Percentiles rank a stretch among this genome's conserved stretches.
These are phyloP conservation scores for Perognathus longimembris DNA, from an alignment of 2,113 vertebrate species.

Conservation along the genomic window DNA sequence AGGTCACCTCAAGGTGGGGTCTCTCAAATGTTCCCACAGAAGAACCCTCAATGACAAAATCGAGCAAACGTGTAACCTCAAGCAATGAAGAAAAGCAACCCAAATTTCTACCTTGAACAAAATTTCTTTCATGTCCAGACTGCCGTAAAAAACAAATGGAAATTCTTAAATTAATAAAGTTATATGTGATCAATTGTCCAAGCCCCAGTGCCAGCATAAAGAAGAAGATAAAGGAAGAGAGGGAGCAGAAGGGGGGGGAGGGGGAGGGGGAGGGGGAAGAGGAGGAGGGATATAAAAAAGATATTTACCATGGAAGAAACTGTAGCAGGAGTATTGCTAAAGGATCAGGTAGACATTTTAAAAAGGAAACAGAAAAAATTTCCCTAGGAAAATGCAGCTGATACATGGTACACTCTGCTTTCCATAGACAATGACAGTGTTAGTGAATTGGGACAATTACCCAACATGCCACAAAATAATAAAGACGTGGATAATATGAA, in stretches of 20 bases:
- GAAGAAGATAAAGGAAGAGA: too few relatives aligned
- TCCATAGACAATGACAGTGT: not conserved
- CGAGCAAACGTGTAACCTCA: slow-evolving; percentile 30
- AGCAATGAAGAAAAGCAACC: slow-evolving; percentile 16
- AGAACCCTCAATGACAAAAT: slow-evolving; percentile 18
- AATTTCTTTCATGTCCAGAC: slow-evolving; percentile 7
- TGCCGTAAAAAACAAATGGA: slow-evolving; percentile 16
- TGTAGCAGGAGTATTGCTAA: not conserved
- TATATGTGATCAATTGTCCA: not conserved
- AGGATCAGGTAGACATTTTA: not conserved
- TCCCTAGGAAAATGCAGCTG: not conserved
- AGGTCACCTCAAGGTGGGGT: slow-evolving; percentile 38
- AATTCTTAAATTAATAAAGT: not conserved
- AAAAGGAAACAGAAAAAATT: not conserved
- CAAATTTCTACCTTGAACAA: not conserved
- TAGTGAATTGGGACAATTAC: not conserved
- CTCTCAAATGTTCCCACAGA: slow-evolving; percentile 54
- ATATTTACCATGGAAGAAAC: not conserved
- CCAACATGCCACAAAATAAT: not conserved
- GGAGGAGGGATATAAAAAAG: not conserved
- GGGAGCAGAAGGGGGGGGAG: too few relatives aligned
- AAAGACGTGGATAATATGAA: not conserved
- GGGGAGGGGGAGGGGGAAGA: too few relatives aligned
- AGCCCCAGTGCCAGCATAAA: not conserved
- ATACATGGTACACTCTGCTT: not conserved